A percentile compares a stretch with the other conserved stretches of the same genome.
phyloP scores from a whole-genome alignment of 1,140 invertebrate species.

The Neomicropteryx cornuta region DNA sequence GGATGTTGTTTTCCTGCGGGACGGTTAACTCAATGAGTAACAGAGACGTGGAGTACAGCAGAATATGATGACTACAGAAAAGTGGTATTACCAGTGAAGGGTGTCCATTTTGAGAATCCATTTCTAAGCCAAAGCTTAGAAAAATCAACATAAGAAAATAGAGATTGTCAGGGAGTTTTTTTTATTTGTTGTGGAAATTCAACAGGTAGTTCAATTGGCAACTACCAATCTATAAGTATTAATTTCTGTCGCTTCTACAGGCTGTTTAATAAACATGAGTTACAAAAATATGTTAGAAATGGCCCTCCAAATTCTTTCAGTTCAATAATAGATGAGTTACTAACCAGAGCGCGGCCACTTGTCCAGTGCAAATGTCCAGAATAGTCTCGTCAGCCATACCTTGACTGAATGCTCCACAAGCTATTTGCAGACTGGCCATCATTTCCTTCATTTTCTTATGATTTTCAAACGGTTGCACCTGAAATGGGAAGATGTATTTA shows the following conservation, averaged over 20 bases:
- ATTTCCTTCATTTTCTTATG: constrained; percentile 30
- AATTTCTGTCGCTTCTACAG: neutral
- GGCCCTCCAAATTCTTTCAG: neutral
- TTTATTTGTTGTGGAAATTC: too few relatives aligned
- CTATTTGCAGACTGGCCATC: constrained; percentile 38
- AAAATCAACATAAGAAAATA: too few relatives aligned
- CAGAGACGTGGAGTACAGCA: too few relatives aligned
- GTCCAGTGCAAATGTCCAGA: constrained; percentile 47
- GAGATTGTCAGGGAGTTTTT: too few relatives aligned
- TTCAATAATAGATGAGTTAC: neutral
- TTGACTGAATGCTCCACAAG: constrained; percentile 31
- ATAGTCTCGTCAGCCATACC: constrained; percentile 23
- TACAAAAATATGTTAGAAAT: neutral
- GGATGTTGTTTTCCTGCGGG: too few relatives aligned
- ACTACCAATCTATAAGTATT: neutral
- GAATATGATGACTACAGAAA: too few relatives aligned
- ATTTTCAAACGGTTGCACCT: constrained; percentile 33
- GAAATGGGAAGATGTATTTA: constrained; percentile 4
- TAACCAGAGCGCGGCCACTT: constrained; percentile 10
- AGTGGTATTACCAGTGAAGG: too few relatives aligned
- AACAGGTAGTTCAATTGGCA: too few relatives aligned
- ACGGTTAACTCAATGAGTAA: too few relatives aligned
- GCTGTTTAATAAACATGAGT: neutral
- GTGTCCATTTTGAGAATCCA: too few relatives aligned
- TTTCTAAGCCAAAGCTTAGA: too few relatives aligned